These are phyloP conservation scores for Phyllotreta striolata DNA, from an alignment of 2,888 invertebrate species.

Conservation along the genomic window DNA sequence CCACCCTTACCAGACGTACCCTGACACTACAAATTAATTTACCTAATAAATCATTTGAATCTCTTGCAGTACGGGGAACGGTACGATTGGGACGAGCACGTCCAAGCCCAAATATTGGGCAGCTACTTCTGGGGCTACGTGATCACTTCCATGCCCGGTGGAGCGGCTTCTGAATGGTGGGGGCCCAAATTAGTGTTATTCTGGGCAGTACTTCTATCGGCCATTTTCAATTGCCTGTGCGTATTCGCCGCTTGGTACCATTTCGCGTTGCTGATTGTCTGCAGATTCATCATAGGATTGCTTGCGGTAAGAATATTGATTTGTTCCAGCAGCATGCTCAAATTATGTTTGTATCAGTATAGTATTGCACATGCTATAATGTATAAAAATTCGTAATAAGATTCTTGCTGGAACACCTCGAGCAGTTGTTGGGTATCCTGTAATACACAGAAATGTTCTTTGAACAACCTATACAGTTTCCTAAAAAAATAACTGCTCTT, in stretches of 20 bases:
- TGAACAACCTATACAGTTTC: too few relatives aligned
- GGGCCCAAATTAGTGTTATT: slow-evolving; percentile 49
- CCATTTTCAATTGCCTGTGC: slow-evolving; percentile 57
- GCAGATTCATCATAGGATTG: slow-evolving; percentile 67
- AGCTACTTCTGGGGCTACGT: slow-evolving; percentile 75
- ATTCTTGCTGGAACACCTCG: too few relatives aligned
- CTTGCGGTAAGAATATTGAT: slow-evolving; percentile 66
- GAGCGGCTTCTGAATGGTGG: slow-evolving; percentile 59
- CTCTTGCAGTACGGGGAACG: slow-evolving; percentile 60
- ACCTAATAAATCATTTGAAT: too few relatives aligned
- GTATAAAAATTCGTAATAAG: too few relatives aligned
- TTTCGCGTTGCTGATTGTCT: slow-evolving; percentile 64
- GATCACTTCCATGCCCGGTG: slow-evolving; percentile 69
- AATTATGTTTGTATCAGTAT: too few relatives aligned
- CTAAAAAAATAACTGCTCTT: too few relatives aligned
- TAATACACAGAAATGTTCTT: too few relatives aligned
- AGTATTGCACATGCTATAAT: too few relatives aligned
- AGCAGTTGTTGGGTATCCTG: too few relatives aligned
- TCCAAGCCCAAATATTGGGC: slow-evolving; percentile 70
- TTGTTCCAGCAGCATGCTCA: too few relatives aligned
- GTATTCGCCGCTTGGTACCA: slow-evolving; percentile 66
- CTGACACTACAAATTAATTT: too few relatives aligned
- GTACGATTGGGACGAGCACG: slow-evolving; percentile 66
- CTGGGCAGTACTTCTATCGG: slow-evolving; percentile 14
- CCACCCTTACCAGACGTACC: background rate